Evolutionary conservation across 2,888 invertebrate species (phyloP).

Genomic region (Acleris sparsana): DNA sequence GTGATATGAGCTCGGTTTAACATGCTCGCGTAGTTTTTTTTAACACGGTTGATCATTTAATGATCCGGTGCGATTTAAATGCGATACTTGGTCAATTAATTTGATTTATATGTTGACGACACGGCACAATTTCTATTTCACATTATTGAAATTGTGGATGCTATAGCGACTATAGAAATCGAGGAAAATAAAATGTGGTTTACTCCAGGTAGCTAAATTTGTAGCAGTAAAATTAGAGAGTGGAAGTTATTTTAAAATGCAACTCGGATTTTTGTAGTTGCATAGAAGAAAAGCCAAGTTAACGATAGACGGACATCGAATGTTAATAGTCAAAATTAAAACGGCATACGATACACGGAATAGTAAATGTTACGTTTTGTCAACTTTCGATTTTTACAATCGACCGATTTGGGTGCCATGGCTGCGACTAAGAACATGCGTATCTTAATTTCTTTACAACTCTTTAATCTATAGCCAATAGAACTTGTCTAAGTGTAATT

Average conservation of each 20-base stretch:
- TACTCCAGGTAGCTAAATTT: too few relatives aligned
- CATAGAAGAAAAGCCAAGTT: background rate
- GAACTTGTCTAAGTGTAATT: too few relatives aligned
- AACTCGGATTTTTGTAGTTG: background rate
- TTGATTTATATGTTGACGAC: conserved; percentile 31
- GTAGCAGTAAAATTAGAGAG: too few relatives aligned
- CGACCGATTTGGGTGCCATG: too few relatives aligned
- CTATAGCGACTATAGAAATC: conserved; percentile 1
- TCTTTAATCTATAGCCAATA: too few relatives aligned
- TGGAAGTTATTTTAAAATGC: too few relatives aligned
- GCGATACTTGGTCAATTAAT: conserved; percentile 20
- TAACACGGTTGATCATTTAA: conserved; percentile 8
- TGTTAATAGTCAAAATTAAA: background rate
- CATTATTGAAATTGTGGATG: conserved; percentile 24
- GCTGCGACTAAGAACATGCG: too few relatives aligned
- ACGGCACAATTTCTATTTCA: conserved; percentile 34
- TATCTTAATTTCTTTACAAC: too few relatives aligned
- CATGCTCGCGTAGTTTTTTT: conserved; percentile 4
- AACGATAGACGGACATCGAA: background rate
- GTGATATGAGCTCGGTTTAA: conserved; percentile 4
- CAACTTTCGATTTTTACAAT: conserved; percentile 19
- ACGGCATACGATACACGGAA: background rate
- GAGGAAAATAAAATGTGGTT: background rate
- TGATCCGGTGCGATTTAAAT: conserved; percentile 27
- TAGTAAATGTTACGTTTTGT: conserved; percentile 11